Evolutionary conservation across 2,888 invertebrate genomes (phyloP).

Genomic region (Hanleya hanleyi): DNA sequence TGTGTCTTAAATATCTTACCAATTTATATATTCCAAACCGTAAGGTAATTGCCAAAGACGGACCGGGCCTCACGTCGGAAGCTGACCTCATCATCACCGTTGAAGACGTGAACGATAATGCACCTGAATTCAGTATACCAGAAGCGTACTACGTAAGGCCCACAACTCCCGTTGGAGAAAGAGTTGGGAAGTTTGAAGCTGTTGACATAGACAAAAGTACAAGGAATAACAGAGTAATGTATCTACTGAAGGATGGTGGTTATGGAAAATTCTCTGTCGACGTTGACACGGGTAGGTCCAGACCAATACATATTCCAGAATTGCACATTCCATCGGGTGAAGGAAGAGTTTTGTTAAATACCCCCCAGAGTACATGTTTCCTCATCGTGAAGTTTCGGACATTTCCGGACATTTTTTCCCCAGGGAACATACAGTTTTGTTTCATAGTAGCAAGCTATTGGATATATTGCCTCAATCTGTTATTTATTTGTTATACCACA

Average conservation of each 20-base stretch:
- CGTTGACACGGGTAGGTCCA: slow-evolving; percentile 33
- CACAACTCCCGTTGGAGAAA: neutral
- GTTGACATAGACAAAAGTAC: slow-evolving; percentile 15
- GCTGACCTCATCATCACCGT: slow-evolving; percentile 23
- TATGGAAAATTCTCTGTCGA: slow-evolving; percentile 38
- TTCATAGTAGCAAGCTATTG: too few species aligned
- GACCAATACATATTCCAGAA: too few species aligned
- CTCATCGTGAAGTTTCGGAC: too few species aligned
- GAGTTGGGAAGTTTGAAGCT: slow-evolving; percentile 19
- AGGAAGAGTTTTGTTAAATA: too few species aligned
- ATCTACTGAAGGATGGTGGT: slow-evolving; percentile 22
- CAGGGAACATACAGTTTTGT: too few species aligned
- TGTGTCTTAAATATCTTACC: too few species aligned
- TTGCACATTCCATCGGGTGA: too few species aligned
- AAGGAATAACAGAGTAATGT: slow-evolving; percentile 21
- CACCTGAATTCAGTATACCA: neutral
- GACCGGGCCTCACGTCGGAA: slow-evolving; percentile 15
- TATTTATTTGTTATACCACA: too few species aligned
- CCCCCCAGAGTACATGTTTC: too few species aligned
- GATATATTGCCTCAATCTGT: too few species aligned
- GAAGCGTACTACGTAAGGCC: slow-evolving; percentile 1
- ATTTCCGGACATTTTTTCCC: too few species aligned
- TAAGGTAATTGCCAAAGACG: slow-evolving; percentile 23
- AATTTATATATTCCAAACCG: neutral
- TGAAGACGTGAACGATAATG: slow-evolving; percentile 28